Evolutionary conservation across 2,797 vertebrate species (phyloP).

Genomic region (Gallinago solitaria): DNA sequence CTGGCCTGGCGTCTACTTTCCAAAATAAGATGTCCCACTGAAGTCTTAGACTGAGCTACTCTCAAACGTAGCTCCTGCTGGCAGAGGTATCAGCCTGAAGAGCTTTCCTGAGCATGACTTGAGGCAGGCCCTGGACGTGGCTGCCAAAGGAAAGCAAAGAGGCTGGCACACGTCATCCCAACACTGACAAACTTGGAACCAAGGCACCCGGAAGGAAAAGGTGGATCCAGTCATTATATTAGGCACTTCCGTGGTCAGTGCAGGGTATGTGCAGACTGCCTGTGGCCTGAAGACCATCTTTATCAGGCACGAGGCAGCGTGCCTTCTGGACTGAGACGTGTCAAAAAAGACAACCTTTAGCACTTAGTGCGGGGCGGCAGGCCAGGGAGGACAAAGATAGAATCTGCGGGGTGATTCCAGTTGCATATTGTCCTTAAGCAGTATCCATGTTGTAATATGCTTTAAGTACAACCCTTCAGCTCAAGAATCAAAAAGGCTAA

Average conservation of each 20-base stretch:
- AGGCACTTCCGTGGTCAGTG: neutral
- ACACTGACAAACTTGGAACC: neutral
- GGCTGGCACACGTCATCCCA: accelerated
- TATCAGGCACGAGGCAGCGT: neutral
- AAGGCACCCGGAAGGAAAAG: neutral
- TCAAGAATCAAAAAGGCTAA: neutral
- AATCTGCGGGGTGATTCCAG: neutral
- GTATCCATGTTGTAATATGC: neutral
- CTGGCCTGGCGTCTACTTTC: neutral
- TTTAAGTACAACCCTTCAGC: neutral
- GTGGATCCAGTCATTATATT: neutral
- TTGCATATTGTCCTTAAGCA: neutral
- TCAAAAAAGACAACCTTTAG: neutral
- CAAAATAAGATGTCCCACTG: neutral
- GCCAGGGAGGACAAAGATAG: neutral
- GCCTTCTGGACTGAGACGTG: neutral
- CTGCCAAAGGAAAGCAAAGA: accelerated
- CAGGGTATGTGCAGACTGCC: neutral
- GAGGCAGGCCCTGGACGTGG: neutral
- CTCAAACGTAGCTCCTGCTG: neutral
- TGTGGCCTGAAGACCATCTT: neutral
- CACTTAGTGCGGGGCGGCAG: neutral
- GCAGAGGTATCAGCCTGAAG: neutral
- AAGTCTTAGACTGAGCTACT: neutral
- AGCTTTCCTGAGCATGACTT: neutral